Evolutionary conservation across 2,113 vertebrate species (phyloP), one percentile per base, ranked within the genome.

Genomic region (Cochlearius cochlearius): DNA sequence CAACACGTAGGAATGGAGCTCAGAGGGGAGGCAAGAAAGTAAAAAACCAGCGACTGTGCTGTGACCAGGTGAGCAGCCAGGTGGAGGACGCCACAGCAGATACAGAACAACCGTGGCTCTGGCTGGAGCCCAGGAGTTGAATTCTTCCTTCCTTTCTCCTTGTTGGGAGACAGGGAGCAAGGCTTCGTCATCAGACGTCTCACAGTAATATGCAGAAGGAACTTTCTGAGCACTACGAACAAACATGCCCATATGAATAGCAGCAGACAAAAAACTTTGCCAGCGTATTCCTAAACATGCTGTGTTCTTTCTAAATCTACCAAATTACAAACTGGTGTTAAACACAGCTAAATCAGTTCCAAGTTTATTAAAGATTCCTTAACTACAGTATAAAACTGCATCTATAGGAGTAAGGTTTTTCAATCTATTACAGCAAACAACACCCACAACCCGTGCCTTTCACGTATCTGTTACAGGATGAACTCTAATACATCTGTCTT

Each of bases 401-500:
- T 13, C 25, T 45, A 29, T 4, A 59, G 30, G 13, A 92, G 45
- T 15, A 56, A 71, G 10, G 13, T 29, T 92, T 77, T 81, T 71
- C 49, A 62, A 63, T 39, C 49, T 64, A 3, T 20, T 81, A 26
- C 52, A 89, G 84, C 41, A 79, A 86, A 72, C n/a, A 34, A 43
- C 12, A 76, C 43, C 52, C 43, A 76, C 41, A 73, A 58, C 38
- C 55, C 15, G 19, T 66, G 52, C 64, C 66, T 74, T 59, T 60
- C 45, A 58, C 55, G 6, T 17, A 30, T 9, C 27, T 53, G 15
- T 59, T 59, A 32, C 0, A 41, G n/a, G 45, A 78, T 32, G n/a
- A 64, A 67, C 29, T 71, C 58, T 11, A 76, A 83, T 17, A 64
- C 2, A 9, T 76, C 75, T 80, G 27, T 91, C 98, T 98, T 97